phyloP scores from a whole-genome alignment of 2,113 vertebrate genomes.

The Amia ocellicauda region DNA sequence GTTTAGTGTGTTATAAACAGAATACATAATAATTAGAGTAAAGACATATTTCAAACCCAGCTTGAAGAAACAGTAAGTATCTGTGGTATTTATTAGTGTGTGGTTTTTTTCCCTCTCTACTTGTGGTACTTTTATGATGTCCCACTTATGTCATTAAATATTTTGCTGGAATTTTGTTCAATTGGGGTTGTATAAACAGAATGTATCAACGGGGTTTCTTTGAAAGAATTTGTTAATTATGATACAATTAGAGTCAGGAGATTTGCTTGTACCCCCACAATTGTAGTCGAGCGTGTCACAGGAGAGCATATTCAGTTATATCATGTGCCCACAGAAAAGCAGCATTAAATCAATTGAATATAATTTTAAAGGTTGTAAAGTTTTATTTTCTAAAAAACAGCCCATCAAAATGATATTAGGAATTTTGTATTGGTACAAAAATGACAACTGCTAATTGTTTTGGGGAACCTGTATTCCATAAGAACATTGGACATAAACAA shows the following conservation, averaged over 20 bases:
- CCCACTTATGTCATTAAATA: not conserved
- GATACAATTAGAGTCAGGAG: not conserved
- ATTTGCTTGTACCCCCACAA: constrained; percentile 2
- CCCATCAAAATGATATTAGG: too few species aligned
- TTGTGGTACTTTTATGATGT: constrained; percentile 13
- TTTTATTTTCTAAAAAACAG: not conserved
- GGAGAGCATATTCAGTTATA: not conserved
- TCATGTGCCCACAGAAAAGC: not conserved
- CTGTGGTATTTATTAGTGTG: constrained; percentile 7
- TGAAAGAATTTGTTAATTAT: constrained; percentile 9
- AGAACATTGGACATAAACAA: too few species aligned
- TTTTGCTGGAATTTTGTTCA: not conserved
- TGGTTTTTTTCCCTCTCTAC: not conserved
- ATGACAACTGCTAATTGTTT: too few species aligned
- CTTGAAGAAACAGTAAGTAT: not conserved
- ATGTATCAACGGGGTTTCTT: constrained; percentile 1
- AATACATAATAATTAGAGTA: not conserved
- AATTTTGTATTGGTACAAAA: too few species aligned
- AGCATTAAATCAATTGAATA: not conserved
- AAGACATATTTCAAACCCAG: not conserved
- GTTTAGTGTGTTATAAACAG: not conserved
- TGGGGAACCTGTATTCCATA: too few species aligned
- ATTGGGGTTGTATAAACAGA: constrained; percentile 1
- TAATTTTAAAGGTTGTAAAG: not conserved
- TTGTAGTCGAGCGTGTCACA: not conserved